These are phyloP conservation scores for Squalus acanthias DNA, from an alignment of 2,797 vertebrate species.

Conservation along the genomic window DNA sequence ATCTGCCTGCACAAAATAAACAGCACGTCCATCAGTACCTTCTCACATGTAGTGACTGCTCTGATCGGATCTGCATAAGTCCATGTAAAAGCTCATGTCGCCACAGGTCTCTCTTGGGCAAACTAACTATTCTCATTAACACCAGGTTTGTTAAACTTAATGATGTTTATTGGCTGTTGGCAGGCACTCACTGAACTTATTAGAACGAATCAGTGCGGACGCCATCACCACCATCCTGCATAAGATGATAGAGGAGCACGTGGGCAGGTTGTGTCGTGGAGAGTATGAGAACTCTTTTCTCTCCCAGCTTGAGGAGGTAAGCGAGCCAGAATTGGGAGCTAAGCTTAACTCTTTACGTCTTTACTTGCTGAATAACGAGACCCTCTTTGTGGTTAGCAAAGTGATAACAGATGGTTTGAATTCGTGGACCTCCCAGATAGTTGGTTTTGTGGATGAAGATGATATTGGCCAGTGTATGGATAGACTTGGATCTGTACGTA, in stretches of 20 bases:
- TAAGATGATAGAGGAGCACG: conserved; percentile 82
- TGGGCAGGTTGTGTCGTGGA: conserved; percentile 85
- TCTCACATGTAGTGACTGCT: not conserved
- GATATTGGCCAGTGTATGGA: not conserved
- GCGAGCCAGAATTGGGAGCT: not conserved
- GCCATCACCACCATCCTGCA: conserved; percentile 86
- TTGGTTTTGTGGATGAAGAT: not conserved
- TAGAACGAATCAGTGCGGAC: conserved; percentile 86
- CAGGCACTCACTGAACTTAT: conserved; percentile 76
- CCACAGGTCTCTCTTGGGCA: not conserved
- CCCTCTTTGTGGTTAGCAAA: not conserved
- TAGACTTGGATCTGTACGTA: not conserved
- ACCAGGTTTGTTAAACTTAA: not conserved
- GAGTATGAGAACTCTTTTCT: conserved; percentile 92
- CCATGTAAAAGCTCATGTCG: not conserved
- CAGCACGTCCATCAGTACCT: not conserved
- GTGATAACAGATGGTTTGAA: not conserved
- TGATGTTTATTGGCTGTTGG: not conserved
- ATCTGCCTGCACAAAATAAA: not conserved
- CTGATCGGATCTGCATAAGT: not conserved
- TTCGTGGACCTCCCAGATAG: not conserved
- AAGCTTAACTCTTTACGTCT: too few species aligned
- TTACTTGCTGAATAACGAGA: not conserved
- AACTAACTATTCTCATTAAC: not conserved
- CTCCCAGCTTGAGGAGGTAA: conserved; percentile 82